Percentiles rank a stretch among this genome's conserved stretches.
phyloP scores from a whole-genome alignment of 37 sponge, comb jelly and placozoan species.

The Petrosia ficiformis region DNA sequence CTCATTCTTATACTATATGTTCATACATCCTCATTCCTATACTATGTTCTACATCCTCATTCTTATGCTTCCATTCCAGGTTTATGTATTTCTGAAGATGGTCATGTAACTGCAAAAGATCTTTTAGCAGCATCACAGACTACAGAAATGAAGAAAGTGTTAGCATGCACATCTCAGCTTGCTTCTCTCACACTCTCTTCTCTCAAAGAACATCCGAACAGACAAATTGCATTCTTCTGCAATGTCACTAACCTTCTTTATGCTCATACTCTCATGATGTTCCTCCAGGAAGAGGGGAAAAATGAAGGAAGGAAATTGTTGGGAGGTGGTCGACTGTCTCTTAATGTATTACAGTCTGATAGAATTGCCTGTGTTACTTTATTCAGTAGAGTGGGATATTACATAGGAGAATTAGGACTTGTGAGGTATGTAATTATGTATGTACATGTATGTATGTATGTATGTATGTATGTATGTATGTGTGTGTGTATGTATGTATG shows the following conservation, averaged over 20 bases:
- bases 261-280: slow-evolving; percentile 47
- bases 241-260: slow-evolving; percentile 76
- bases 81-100: slow-evolving; percentile 15
- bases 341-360: slow-evolving; percentile 13
- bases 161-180: slow-evolving; percentile 25
- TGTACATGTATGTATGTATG: background rate
- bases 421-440: slow-evolving; percentile 53
- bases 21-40: no score
- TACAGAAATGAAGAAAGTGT: slow-evolving; percentile 33
- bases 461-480: background rate
- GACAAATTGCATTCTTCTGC: slow-evolving; percentile 63
- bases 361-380: slow-evolving; percentile 10
- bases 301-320: background rate
- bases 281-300: background rate
- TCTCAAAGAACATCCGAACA: slow-evolving; percentile 23
- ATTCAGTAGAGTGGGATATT: slow-evolving; percentile 56
- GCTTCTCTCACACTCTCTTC: slow-evolving; percentile 40
- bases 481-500: no score
- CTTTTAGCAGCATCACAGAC: slow-evolving; percentile 13
- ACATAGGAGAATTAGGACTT: slow-evolving; percentile 70
- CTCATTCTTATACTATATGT: no score
- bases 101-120: slow-evolving; percentile 13
- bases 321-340: background rate
- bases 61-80: slow-evolving; percentile 5
- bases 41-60: background rate